A percentile compares a stretch with the other conserved stretches of the same genome.
Conservation (phyloP, 2,113 vertebrate species). For the Camelus dromedarius region DNA sequence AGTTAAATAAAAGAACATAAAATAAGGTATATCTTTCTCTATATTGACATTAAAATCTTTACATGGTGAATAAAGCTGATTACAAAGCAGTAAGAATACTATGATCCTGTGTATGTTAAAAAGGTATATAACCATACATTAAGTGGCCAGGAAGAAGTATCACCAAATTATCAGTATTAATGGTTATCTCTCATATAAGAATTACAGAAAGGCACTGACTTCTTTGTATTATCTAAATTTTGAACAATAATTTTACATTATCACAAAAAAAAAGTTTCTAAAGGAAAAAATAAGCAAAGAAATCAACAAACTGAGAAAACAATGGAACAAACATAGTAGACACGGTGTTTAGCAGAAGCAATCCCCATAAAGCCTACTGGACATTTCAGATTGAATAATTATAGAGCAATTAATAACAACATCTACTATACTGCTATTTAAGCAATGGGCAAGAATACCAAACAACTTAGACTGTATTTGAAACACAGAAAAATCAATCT, state of each 20-base stretch:
- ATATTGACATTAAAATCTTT: background rate
- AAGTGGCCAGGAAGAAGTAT: background rate
- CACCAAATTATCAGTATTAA: conserved; percentile 13
- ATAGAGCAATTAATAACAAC: background rate
- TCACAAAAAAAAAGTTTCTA: background rate
- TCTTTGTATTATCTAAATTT: background rate
- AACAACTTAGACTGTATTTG: background rate
- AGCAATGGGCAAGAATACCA: background rate
- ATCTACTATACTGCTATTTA: background rate
- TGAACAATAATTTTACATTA: background rate
- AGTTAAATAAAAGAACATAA: conserved; percentile 9
- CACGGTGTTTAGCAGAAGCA: background rate
- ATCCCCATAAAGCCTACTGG: background rate
- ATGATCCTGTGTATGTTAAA: background rate
- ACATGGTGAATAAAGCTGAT: background rate
- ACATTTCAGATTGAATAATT: background rate
- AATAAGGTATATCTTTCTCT: background rate
- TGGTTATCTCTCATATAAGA: background rate
- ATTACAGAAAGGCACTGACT: conserved; percentile 12
- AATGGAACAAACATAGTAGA: background rate
- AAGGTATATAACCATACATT: background rate
- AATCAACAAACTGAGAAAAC: background rate
- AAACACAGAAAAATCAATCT: background rate
- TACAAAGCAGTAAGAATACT: background rate
- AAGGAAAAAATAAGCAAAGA: background rate